Conservation (phyloP, 1,140 invertebrate species). For the Orchestia grillus region DNA sequence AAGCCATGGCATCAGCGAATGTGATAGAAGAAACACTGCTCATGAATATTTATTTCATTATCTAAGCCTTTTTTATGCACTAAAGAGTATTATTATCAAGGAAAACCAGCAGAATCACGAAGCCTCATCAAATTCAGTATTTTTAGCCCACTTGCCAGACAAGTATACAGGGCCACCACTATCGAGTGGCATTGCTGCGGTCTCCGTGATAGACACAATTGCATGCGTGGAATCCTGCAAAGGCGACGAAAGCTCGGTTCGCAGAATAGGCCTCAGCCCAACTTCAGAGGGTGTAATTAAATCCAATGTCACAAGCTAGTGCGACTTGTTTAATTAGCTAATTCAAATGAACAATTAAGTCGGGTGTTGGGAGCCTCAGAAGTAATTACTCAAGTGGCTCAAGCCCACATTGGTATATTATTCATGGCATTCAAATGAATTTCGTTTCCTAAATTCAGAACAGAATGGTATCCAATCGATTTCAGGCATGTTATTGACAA, state of each 20-base stretch:
- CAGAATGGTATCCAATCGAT: background rate
- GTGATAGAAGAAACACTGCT: background rate
- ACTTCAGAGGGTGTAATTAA: constrained; percentile 8
- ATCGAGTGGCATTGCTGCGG: background rate
- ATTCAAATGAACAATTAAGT: constrained; percentile 18
- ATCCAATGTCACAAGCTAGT: constrained; percentile 17
- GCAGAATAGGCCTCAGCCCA: background rate
- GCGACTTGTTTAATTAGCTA: constrained; percentile 42
- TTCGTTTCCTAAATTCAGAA: background rate
- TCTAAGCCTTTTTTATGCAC: background rate
- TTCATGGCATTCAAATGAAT: background rate
- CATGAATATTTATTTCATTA: background rate
- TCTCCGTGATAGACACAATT: background rate
- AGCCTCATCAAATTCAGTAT: background rate
- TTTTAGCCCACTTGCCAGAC: too few species aligned
- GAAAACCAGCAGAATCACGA: background rate
- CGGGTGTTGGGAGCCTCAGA: constrained; percentile 1
- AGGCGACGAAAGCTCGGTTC: constrained; percentile 1
- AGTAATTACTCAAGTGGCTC: background rate
- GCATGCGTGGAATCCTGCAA: background rate
- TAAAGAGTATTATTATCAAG: background rate
- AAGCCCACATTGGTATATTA: background rate
- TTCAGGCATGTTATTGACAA: too few species aligned
- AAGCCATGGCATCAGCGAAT: background rate
- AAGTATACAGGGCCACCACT: background rate